Conservation (phyloP, 37 sponge, comb jelly and placozoan species). For the Mnemiopsis leidyi region DNA sequence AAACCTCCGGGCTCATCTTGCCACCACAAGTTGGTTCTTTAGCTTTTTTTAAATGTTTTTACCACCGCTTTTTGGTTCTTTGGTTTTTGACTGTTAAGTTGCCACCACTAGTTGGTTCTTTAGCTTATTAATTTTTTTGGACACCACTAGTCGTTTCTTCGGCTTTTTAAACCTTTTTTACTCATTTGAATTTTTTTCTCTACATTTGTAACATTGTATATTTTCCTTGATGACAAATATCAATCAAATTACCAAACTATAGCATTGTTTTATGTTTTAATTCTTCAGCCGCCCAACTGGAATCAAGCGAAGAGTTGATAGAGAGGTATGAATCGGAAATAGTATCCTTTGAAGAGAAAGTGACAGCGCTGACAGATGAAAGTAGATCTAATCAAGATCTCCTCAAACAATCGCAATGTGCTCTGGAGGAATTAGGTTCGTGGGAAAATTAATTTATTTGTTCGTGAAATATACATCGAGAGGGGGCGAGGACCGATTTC, state of each 20-base stretch:
- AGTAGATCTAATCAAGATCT: not conserved
- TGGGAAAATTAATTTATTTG: not conserved
- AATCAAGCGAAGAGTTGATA: slow-evolving; percentile 26
- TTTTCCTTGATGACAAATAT: too few relatives aligned
- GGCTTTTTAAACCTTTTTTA: too few relatives aligned
- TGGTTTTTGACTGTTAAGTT: too few relatives aligned
- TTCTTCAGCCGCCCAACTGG: slow-evolving; percentile 1
- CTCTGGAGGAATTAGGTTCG: slow-evolving; percentile 20
- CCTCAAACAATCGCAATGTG: not conserved
- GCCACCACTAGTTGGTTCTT: too few relatives aligned
- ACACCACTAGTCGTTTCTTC: too few relatives aligned
- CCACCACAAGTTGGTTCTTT: slow-evolving; percentile 16
- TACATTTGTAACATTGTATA: too few relatives aligned
- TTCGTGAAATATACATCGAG: not conserved
- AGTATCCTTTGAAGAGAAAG: slow-evolving; percentile 20
- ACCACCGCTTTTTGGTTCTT: too few relatives aligned
- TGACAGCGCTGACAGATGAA: not conserved
- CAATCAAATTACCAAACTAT: not conserved
- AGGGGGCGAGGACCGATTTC: too few relatives aligned
- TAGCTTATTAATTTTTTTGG: too few relatives aligned
- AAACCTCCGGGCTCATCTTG: slow-evolving; percentile 12
- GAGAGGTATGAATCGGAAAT: slow-evolving; percentile 19
- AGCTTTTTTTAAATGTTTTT: too few relatives aligned
- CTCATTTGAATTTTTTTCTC: too few relatives aligned
- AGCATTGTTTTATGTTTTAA: not conserved